A percentile compares a stretch with the other conserved stretches of the same genome.
phyloP scores from a whole-genome alignment of 2,888 invertebrate genomes.

The Drosophila acutilabella region DNA sequence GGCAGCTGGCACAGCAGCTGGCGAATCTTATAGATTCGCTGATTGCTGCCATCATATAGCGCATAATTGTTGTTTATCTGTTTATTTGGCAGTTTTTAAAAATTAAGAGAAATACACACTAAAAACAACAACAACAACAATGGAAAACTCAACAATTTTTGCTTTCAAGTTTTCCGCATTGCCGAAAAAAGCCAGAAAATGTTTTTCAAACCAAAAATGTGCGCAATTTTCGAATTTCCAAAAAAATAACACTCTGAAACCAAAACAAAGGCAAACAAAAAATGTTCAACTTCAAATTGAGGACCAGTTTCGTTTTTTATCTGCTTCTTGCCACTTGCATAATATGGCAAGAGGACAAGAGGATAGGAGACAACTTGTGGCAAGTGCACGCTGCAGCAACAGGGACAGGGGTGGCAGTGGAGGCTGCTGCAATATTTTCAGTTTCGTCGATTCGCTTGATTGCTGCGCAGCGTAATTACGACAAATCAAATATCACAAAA shows the following conservation, averaged over 20 bases:
- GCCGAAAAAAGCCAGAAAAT: constrained; percentile 49
- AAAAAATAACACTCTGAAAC: background rate
- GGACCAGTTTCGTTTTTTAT: constrained; percentile 66
- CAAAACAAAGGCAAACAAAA: constrained; percentile 10
- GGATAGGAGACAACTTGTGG: constrained; percentile 39
- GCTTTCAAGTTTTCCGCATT: constrained; percentile 72
- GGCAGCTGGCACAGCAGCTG: constrained; percentile 64
- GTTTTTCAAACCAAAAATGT: constrained; percentile 20
- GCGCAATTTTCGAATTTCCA: constrained; percentile 9
- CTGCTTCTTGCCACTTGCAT: constrained; percentile 60
- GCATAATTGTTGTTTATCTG: constrained; percentile 66
- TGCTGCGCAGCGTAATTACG: constrained; percentile 72
- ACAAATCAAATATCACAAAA: constrained; percentile 59
- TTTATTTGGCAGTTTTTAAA: constrained; percentile 61
- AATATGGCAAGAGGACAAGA: constrained; percentile 40
- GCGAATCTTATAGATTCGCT: constrained; percentile 32
- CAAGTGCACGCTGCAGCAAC: constrained; percentile 58
- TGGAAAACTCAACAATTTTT: constrained; percentile 51
- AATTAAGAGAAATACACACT: constrained; percentile 19
- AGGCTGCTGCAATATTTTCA: constrained; percentile 70
- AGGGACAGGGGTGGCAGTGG: constrained; percentile 28
- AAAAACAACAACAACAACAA: constrained; percentile 27
- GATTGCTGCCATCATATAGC: constrained; percentile 45
- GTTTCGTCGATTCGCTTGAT: constrained; percentile 70
- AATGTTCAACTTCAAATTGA: constrained; percentile 21